phyloP scores from a whole-genome alignment of 2,888 invertebrate species.

The Dasysyrphus tricinctus region DNA sequence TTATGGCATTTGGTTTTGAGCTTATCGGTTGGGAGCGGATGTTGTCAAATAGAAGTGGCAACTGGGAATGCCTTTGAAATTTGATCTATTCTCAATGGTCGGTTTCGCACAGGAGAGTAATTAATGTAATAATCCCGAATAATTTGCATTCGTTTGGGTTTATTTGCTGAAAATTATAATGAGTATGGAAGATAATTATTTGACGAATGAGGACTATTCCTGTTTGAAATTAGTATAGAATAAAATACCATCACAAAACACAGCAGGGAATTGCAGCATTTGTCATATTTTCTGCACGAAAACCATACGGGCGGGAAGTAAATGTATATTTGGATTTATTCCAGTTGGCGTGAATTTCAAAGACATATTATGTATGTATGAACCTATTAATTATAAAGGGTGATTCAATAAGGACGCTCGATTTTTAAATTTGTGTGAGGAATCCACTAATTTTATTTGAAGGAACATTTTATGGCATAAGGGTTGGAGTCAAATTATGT shows the following conservation, averaged over 20 bases:
- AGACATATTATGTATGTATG: no score
- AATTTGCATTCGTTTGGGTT: slow-evolving; percentile 33
- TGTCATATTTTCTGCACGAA: neutral
- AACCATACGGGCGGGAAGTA: neutral
- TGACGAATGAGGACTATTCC: neutral
- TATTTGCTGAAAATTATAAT: slow-evolving; percentile 32
- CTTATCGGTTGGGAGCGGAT: neutral
- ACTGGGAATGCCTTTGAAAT: slow-evolving; percentile 49
- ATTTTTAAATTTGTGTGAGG: no score
- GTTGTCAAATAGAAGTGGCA: slow-evolving; percentile 31
- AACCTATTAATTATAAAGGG: no score
- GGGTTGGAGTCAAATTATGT: no score
- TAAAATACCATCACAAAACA: neutral
- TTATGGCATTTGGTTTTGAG: slow-evolving; percentile 11
- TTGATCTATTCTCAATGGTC: slow-evolving; percentile 44
- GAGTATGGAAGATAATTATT: slow-evolving; percentile 1
- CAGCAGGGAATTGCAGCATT: neutral
- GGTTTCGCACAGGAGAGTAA: slow-evolving; percentile 33
- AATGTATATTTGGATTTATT: neutral
- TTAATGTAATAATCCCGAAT: slow-evolving; percentile 60
- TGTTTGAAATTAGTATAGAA: slow-evolving; percentile 1
- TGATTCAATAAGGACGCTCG: no score
- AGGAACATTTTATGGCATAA: no score
- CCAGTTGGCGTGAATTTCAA: neutral
- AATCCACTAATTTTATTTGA: no score